Percentiles rank a stretch among this genome's conserved stretches.
Conservation (phyloP, 2,113 vertebrate species). For the Nycticryphes semicollaris region DNA sequence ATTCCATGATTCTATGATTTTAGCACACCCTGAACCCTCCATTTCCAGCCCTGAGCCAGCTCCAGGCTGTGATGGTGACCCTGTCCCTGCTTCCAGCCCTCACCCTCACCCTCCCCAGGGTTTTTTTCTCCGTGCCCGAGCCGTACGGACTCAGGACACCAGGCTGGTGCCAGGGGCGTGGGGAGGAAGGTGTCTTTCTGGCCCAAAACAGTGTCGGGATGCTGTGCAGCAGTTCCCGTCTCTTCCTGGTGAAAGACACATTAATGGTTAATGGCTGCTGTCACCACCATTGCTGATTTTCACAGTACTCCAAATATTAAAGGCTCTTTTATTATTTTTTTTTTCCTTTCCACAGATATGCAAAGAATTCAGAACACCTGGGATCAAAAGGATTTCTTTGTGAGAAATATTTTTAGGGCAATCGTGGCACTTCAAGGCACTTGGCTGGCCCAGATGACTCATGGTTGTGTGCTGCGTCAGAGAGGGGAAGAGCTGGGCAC, state of each 20-base stretch:
- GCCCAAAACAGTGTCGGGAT: neutral
- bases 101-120: no score
- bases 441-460: neutral
- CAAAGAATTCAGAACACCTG: neutral
- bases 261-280: neutral
- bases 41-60: no score
- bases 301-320: neutral
- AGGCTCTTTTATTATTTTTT: neutral
- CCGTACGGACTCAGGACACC: neutral
- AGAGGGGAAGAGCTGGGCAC: neutral
- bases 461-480: rapidly evolving
- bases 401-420: neutral
- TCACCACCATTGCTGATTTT: neutral
- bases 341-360: neutral
- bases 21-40: no score
- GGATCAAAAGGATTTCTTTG: neutral
- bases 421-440: neutral
- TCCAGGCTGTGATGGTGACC: no score
- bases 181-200: neutral
- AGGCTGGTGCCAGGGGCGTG: rapidly evolving
- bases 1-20: no score
- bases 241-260: neutral
- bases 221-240: rapidly evolving
- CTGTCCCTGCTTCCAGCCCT: no score
- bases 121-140: neutral